These are phyloP conservation scores for Goniozus legneri DNA, from an alignment of 1,140 invertebrate species.

Conservation along the genomic window DNA sequence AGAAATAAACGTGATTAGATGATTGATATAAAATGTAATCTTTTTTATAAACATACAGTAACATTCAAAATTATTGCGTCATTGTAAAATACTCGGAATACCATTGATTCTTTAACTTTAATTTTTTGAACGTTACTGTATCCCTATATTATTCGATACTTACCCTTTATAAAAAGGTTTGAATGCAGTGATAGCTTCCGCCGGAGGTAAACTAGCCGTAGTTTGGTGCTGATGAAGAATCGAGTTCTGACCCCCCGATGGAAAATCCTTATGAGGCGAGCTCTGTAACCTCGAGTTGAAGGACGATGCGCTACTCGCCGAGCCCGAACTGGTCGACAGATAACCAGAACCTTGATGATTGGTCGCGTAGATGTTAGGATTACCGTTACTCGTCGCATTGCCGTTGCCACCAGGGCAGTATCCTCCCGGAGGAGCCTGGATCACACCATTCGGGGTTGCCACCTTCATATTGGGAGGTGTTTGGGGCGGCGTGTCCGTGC, in stretches of 20 bases:
- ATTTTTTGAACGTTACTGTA: no score
- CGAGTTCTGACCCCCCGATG: slow-evolving; percentile 42
- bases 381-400: slow-evolving; percentile 30
- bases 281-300: slow-evolving; percentile 55
- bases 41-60: no score
- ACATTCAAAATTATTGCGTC: no score
- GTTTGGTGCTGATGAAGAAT: slow-evolving; percentile 51
- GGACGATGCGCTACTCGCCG: slow-evolving; percentile 52
- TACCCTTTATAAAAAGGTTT: slow-evolving; percentile 88
- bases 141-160: no score
- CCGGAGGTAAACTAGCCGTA: slow-evolving; percentile 46
- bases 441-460: slow-evolving; percentile 66
- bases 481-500: slow-evolving; percentile 87
- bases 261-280: slow-evolving; percentile 61
- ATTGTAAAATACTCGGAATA: no score
- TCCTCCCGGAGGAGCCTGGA: slow-evolving; percentile 58
- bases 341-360: slow-evolving; percentile 55
- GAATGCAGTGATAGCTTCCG: slow-evolving; percentile 67
- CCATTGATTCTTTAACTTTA: no score
- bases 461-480: slow-evolving; percentile 89
- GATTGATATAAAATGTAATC: no score
- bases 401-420: slow-evolving; percentile 55
- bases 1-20: no score
- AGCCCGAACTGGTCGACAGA: slow-evolving; percentile 54
- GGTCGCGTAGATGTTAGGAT: slow-evolving; percentile 42